phyloP scores from a whole-genome alignment of 35 echinoderm and acorn worm genomes.

The Ophiothrix spiculata region DNA sequence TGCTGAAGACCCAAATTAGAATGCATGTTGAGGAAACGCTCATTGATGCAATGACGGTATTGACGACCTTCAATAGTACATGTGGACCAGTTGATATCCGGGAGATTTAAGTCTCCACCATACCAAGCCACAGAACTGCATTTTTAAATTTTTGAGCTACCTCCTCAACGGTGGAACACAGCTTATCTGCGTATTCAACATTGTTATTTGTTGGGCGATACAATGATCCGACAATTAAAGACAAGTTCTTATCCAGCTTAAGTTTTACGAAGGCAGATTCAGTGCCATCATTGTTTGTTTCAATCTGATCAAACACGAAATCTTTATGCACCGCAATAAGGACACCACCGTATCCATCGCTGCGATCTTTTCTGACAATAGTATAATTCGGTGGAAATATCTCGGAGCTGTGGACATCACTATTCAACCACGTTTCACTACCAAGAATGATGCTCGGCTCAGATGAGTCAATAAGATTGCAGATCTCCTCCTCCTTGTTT shows the following conservation, averaged over 20 bases:
- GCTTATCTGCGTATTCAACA: not conserved
- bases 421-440: conserved; percentile 63
- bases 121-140: not conserved
- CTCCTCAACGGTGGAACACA: not conserved
- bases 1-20: not conserved
- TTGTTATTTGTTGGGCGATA: conserved; percentile 24
- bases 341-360: conserved; percentile 33
- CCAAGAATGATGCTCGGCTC: conserved; percentile 37
- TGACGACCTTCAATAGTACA: not conserved
- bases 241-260: not conserved
- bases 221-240: conserved; percentile 13
- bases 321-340: conserved; percentile 30
- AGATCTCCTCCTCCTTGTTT: conserved; percentile 40
- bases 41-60: not conserved
- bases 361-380: conserved; percentile 33
- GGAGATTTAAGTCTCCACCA: not conserved
- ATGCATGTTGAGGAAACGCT: not conserved
- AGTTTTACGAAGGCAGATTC: conserved; percentile 31
- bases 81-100: not conserved
- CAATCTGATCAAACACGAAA: conserved; percentile 8
- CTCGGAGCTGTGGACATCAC: conserved; percentile 21
- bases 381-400: conserved; percentile 35
- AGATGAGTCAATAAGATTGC: conserved; percentile 30
- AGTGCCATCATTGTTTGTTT: not conserved
- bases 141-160: not conserved